Evolutionary conservation across 2,797 vertebrate species (phyloP).

Genomic region (Tympanoctomys barrerae): DNA sequence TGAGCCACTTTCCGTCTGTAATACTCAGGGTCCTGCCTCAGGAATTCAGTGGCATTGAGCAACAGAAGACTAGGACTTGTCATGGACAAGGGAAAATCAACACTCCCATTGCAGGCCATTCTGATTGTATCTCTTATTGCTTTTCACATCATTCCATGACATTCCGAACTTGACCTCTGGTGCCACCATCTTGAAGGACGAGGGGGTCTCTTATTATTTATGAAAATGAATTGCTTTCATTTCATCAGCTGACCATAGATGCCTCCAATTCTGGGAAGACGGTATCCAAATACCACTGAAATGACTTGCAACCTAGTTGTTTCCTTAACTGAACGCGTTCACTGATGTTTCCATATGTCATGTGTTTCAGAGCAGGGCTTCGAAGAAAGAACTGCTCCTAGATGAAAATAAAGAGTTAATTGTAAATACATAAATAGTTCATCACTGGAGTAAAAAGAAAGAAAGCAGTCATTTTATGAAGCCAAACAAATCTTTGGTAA

Average conservation of each 20-base stretch:
- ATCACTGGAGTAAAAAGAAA: no score
- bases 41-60: background rate
- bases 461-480: conserved; percentile 21
- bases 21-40: background rate
- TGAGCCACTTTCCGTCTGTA: background rate
- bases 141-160: background rate
- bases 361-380: conserved; percentile 91
- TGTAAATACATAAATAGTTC: no score
- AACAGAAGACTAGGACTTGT: no score
- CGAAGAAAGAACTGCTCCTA: conserved; percentile 94
- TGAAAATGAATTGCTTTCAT: conserved; percentile 89
- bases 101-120: background rate
- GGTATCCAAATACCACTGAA: conserved; percentile 96
- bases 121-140: background rate
- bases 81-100: background rate
- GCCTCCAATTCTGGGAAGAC: conserved; percentile 97
- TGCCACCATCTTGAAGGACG: conserved; percentile 91
- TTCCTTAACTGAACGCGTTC: conserved; percentile 92
- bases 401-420: conserved; percentile 40
- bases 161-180: conserved; percentile 81
- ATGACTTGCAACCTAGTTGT: conserved; percentile 93
- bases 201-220: conserved; percentile 91
- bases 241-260: conserved; percentile 87
- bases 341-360: conserved; percentile 92
- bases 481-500: background rate